A percentile compares a stretch with the other conserved stretches of the same genome.
Evolutionary conservation across 1,140 invertebrate species (phyloP).

Genomic region (Atopsyche davidsoni): DNA sequence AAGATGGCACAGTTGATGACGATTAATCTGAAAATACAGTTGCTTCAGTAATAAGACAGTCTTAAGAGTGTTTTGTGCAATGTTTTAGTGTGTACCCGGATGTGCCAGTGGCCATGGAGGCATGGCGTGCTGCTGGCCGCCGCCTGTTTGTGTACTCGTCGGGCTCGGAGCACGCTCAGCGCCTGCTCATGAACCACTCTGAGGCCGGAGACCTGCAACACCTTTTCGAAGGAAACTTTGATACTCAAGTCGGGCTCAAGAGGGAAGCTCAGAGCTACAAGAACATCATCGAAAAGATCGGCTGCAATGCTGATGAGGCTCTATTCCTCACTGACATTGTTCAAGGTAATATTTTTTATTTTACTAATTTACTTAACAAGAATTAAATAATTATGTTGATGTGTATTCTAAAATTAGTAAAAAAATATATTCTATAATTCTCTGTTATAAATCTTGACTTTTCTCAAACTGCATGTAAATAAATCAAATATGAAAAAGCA

Average conservation of each 20-base stretch:
- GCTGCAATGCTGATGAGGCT: conserved; percentile 56
- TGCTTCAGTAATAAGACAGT: background rate
- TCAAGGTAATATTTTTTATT: too few species aligned
- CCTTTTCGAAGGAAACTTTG: conserved; percentile 77
- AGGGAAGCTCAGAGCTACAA: conserved; percentile 65
- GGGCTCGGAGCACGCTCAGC: conserved; percentile 86
- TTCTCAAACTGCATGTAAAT: too few species aligned
- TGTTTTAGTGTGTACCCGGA: conserved; percentile 76
- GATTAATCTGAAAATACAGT: background rate
- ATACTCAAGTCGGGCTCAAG: conserved; percentile 79
- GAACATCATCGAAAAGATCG: conserved; percentile 66
- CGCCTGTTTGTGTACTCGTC: conserved; percentile 87
- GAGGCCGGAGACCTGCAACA: conserved; percentile 67
- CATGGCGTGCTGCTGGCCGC: conserved; percentile 59
- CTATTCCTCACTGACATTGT: conserved; percentile 81
- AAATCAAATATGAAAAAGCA: too few species aligned
- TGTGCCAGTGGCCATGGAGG: conserved; percentile 65
- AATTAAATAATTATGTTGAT: too few species aligned
- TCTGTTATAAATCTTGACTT: too few species aligned
- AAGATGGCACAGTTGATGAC: conserved; percentile 1
- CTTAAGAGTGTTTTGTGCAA: background rate
- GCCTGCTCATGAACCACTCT: conserved; percentile 77
- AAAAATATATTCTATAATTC: too few species aligned
- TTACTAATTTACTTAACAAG: too few species aligned
- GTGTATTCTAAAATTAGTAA: too few species aligned